A percentile compares a stretch with the other conserved stretches of the same genome.
Conservation (phyloP, 2,888 invertebrate species). For the Apamea anceps region DNA sequence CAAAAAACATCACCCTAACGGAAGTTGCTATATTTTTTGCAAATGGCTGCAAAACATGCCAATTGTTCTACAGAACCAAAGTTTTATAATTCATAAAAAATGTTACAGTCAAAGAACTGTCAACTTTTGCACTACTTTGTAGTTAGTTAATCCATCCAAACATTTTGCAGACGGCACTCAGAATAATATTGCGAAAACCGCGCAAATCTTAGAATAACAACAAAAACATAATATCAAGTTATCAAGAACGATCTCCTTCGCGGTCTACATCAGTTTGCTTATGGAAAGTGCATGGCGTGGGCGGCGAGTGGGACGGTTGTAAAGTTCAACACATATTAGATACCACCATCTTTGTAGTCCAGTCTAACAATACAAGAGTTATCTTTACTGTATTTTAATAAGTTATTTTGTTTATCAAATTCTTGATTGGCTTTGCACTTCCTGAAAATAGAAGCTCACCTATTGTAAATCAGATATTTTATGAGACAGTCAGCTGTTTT, state of each 20-base stretch:
- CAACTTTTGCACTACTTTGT: no score
- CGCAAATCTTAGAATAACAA: constrained; percentile 28
- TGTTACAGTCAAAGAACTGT: not conserved
- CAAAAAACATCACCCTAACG: no score
- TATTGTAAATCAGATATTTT: not conserved
- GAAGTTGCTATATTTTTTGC: no score
- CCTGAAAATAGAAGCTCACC: not conserved
- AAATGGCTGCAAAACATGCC: no score
- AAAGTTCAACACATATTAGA: constrained; percentile 62
- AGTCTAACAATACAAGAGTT: constrained; percentile 24
- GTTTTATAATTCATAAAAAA: no score
- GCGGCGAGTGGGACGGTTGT: constrained; percentile 61
- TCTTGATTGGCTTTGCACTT: not conserved
- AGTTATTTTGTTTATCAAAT: constrained; percentile 4
- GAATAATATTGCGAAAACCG: constrained; percentile 13
- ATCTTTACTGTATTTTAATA: not conserved
- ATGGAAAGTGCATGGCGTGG: constrained; percentile 65
- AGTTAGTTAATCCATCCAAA: not conserved
- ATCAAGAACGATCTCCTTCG: constrained; percentile 37
- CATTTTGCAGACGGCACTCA: constrained; percentile 46
- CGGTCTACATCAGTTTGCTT: constrained; percentile 39
- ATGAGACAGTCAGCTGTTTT: not conserved
- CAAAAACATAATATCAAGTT: constrained; percentile 37
- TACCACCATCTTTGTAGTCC: constrained; percentile 50
- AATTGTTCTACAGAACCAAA: no score